Conservation (phyloP, 2,113 vertebrate genomes). For the Cinclus mexicanus region DNA sequence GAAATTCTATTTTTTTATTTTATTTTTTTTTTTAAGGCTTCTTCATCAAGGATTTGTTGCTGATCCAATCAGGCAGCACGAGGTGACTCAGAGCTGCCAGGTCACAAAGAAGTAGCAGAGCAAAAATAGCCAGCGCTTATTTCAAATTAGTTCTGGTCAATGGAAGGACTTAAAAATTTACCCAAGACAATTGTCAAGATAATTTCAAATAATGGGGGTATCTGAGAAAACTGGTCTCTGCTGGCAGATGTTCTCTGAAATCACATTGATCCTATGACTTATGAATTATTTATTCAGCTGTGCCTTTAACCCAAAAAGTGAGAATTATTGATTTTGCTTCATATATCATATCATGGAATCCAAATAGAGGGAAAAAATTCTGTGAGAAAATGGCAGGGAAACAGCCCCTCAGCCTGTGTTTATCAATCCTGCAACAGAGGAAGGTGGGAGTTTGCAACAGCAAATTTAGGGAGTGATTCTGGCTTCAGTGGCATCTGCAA, state of each 20-base stretch:
- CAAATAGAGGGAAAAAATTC: not conserved
- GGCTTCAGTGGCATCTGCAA: not conserved
- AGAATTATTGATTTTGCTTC: not conserved
- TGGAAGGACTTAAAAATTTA: not conserved
- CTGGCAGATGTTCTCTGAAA: not conserved
- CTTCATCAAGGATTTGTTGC: not conserved
- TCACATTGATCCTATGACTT: not conserved
- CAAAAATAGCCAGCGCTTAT: not conserved
- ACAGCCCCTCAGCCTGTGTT: not conserved
- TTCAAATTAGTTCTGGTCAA: constrained; percentile 24
- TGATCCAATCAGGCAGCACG: not conserved
- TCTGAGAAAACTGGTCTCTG: not conserved
- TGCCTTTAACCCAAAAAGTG: not conserved
- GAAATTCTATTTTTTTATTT: not conserved
- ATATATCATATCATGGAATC: not conserved
- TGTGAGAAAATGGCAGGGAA: not conserved
- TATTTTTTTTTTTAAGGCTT: not conserved
- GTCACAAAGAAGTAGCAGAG: not conserved
- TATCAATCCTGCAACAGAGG: not conserved
- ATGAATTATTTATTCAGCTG: constrained; percentile 13
- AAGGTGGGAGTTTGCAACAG: not conserved
- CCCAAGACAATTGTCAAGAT: not conserved
- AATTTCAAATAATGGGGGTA: not conserved
- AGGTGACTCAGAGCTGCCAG: not conserved
- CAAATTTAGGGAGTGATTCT: not conserved